Evolutionary conservation across 2,888 invertebrate species (phyloP).

Genomic region (Chymomyza amoena): DNA sequence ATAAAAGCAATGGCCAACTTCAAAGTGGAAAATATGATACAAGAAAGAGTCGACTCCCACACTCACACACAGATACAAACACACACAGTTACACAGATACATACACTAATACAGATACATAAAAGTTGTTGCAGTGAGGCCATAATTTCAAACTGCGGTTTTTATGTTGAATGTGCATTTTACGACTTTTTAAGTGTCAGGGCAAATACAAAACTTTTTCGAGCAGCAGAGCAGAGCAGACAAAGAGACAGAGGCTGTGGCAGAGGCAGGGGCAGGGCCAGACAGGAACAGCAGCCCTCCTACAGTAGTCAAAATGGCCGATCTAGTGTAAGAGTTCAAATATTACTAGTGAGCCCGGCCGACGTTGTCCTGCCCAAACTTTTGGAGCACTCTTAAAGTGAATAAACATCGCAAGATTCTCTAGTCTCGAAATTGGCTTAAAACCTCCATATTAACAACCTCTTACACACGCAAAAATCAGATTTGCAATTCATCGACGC

Average conservation of each 20-base stretch:
- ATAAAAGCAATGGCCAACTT: constrained; percentile 49
- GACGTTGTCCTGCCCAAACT: no score
- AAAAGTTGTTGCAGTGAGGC: constrained; percentile 32
- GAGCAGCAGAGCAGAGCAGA: constrained; percentile 14
- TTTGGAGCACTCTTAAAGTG: no score
- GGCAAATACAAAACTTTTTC: constrained; percentile 59
- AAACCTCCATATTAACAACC: no score
- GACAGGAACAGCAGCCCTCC: background rate
- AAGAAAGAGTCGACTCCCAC: constrained; percentile 21
- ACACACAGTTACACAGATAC: background rate
- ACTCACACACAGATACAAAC: background rate
- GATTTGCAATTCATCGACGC: no score
- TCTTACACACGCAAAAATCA: no score
- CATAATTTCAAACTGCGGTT: constrained; percentile 61
- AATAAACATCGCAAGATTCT: no score
- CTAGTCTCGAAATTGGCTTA: no score
- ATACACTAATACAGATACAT: background rate
- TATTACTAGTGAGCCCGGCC: no score
- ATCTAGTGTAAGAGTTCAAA: no score
- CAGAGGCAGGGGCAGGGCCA: no score
- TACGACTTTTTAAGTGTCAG: constrained; percentile 68
- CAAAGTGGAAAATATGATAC: constrained; percentile 53
- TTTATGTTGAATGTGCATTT: constrained; percentile 67
- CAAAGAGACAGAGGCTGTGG: background rate
- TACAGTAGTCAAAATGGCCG: no score